Base-by-base conservation (phyloP, 2,888 invertebrate species). In the Brenthis ino region DNA sequence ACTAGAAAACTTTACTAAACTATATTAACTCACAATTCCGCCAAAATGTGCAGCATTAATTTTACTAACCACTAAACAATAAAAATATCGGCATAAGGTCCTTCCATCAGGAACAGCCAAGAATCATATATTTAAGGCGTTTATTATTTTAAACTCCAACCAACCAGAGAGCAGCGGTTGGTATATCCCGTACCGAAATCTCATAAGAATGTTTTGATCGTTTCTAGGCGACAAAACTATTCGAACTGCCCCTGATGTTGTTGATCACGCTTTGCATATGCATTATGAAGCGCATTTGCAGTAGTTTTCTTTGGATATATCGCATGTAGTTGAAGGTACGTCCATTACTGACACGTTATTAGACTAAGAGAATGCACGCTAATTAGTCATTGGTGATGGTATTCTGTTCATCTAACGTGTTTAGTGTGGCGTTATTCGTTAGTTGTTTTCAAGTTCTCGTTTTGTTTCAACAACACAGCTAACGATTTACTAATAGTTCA, bases 211-310 rank as follows among this genome's bases (percentile, higher is more conserved):
- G 83, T 93, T 92, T 92, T 90, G 83, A 89, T 91, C 91, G 86
- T 93, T 93, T 93, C 91, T 93, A 93, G 93, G 93, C 93, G 85
- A 83, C 91, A 93, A 93, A 87, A 88, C 88, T 93, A 89, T 92
- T 93, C 87, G 91, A 93, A 93, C 88, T 93, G 87, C 93, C 93
- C 88, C 91, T 93, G 93, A 93, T 93, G 93, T 93, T 93, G 93
- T 93, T 93, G 92, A 88, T 93, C 93, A 93, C 93, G 91, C 93
- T 93, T 93, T 93, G 93, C 93, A 93, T 93, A 87, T 93, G 93
- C 93, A 93, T 93, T 85, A 93, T 93, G 93, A 93, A 93, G 93
- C 93, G 93, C 91, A 93, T 93, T 85, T 93, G 93, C 93, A 93
- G 93, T 93, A 93, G 93, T 93, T 92, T 93, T 92, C 93, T 93